Evolutionary conservation across 1,140 invertebrate genomes (phyloP).

Genomic region (Heliothis subflexa): DNA sequence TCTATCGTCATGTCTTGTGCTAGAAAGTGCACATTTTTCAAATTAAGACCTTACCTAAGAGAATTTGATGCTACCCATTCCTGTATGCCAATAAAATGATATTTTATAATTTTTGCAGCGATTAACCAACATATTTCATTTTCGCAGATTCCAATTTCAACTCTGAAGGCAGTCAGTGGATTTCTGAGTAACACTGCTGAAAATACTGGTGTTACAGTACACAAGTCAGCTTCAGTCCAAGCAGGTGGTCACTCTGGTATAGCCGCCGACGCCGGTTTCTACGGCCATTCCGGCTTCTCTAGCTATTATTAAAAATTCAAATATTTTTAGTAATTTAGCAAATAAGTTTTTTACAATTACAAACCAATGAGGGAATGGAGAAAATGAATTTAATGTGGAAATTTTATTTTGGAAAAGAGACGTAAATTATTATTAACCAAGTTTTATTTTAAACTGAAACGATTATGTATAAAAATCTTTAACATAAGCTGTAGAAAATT

Average conservation of each 20-base stretch:
- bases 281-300: constrained; percentile 1
- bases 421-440: neutral
- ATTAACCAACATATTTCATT: too few relatives aligned
- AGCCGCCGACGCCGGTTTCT: constrained; percentile 23
- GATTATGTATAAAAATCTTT: neutral
- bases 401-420: constrained; percentile 43
- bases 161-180: constrained; percentile 75
- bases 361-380: constrained; percentile 21
- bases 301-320: constrained; percentile 9
- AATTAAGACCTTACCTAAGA: too few relatives aligned
- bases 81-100: too few relatives aligned
- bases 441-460: neutral
- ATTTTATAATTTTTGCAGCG: too few relatives aligned
- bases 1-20: too few relatives aligned
- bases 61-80: too few relatives aligned
- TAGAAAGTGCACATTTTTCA: too few relatives aligned
- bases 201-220: constrained; percentile 73
- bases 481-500: neutral
- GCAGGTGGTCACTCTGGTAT: constrained; percentile 67
- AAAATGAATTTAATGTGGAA: constrained; percentile 7
- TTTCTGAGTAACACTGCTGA: constrained; percentile 75
- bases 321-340: neutral
- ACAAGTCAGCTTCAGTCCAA: constrained; percentile 75
- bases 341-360: constrained; percentile 10
- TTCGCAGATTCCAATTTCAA: constrained; percentile 81